Base-by-base conservation (phyloP, 1,140 invertebrate species). In the Anastrepha ludens region DNA sequence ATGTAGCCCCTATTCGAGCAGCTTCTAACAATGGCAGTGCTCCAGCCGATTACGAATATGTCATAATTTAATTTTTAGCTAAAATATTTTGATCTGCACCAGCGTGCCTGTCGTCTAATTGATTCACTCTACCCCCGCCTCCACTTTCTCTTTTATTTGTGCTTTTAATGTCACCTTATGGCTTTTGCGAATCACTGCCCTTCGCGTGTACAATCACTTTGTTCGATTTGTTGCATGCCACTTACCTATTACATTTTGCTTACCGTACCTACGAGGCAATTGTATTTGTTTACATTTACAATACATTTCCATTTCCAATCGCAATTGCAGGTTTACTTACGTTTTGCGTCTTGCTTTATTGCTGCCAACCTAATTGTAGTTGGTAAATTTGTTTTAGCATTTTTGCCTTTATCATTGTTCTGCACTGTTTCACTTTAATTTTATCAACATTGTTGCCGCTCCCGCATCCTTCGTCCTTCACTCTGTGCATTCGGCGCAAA, bases 231-330 rank as follows among this genome's bases (percentile, higher is more conserved):
- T 39, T 41, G 5, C 15, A 6, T 5, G 13, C 4, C 41, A 3
- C 67, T 74, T 74, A 2, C 13, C 41, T 4, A 13, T 39, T 41
- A 5, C 15, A 6, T 5, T 7, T 1, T 13, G 1, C 67, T 74
- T 74, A 2, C 13, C 41, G 5, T 11, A 6, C 13, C 41, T 47
- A 74, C 41, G 39, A 41, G 11, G 41, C 39, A 74, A 0, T 44
- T 41, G 44, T 29, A 74, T 41, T 39, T 74, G 39, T 47, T 74
- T 74, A 47, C 67, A 74, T 47, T 74, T 74, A 47, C n/a, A n/a
- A n/a, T n/a, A n/a, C 67, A 74, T 47, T 70, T 47, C 15, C 67
- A 74, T 74, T 74, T 74, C 67, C 11, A 74, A 74, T 74, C 41
- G 41, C 41, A 62, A 62, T 2, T 17, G 11, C n/a, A 11, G 13